Evolutionary conservation across 2,113 vertebrate genomes (phyloP).

Genomic region (Sapayoa aenigma): DNA sequence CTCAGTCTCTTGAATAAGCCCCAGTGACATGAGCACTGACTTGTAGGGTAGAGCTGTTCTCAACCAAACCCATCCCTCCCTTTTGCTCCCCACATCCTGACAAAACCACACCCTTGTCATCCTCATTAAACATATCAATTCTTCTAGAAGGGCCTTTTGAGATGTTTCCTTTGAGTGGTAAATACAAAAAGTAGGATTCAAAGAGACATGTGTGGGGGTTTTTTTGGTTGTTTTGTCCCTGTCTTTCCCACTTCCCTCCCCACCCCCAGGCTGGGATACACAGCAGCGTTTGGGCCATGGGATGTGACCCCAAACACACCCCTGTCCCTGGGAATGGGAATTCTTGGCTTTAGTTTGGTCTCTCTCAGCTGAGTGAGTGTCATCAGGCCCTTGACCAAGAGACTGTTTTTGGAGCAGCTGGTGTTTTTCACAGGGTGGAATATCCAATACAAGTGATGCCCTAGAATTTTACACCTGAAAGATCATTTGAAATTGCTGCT

Average conservation of each 20-base stretch:
- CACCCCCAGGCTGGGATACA: not conserved
- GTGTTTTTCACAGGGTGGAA: not conserved
- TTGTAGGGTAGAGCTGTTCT: not conserved
- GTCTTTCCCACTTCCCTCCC: not conserved
- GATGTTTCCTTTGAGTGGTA: not conserved
- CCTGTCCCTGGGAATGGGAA: not conserved
- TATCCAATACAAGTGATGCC: not conserved
- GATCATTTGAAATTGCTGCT: not conserved
- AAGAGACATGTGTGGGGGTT: not conserved
- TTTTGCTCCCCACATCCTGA: not conserved
- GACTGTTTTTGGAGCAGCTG: not conserved
- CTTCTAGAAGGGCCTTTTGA: not conserved
- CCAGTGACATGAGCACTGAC: not conserved
- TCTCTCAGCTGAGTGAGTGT: not conserved
- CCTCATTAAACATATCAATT: not conserved
- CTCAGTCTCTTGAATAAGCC: not conserved
- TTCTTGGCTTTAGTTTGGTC: not conserved
- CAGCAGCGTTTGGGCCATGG: not conserved
- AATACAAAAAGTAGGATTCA: not conserved
- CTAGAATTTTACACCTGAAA: not conserved
- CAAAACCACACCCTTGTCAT: not conserved
- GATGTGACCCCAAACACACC: fast-evolving
- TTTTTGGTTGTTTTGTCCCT: not conserved
- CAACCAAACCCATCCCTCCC: not conserved
- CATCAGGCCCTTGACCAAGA: not conserved